A percentile compares a stretch with the other conserved stretches of the same genome.
Evolutionary conservation across 2,888 invertebrate genomes (phyloP).

Genomic region (Microdon myrmicae): DNA sequence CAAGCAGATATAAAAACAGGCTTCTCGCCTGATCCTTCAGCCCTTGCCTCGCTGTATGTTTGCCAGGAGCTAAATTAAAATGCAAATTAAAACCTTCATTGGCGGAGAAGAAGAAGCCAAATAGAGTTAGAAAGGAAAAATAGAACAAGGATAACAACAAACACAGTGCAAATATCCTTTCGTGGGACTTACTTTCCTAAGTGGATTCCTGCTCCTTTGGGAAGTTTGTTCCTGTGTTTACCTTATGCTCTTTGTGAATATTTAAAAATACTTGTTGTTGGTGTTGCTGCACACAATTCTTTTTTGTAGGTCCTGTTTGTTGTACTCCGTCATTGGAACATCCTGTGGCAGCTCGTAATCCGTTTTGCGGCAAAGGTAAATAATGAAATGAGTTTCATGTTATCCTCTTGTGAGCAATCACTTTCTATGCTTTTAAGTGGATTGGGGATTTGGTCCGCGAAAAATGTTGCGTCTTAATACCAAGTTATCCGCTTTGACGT

Average conservation of each 20-base stretch:
- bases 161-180: constrained; percentile 26
- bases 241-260: constrained; percentile 52
- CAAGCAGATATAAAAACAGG: too few species aligned
- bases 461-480: constrained; percentile 41
- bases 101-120: constrained; percentile 29
- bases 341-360: constrained; percentile 52
- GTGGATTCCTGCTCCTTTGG: constrained; percentile 34
- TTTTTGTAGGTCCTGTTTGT: constrained; percentile 7
- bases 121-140: constrained; percentile 26
- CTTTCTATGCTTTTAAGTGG: constrained; percentile 50
- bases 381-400: constrained; percentile 52
- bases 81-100: constrained; percentile 46
- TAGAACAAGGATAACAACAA: constrained; percentile 38
- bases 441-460: constrained; percentile 46
- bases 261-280: constrained; percentile 29
- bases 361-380: constrained; percentile 51
- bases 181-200: constrained; percentile 17
- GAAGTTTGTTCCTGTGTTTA: constrained; percentile 49
- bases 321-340: too few species aligned
- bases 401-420: constrained; percentile 53
- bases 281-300: too few species aligned
- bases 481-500: constrained; percentile 44
- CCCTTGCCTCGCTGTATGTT: constrained; percentile 18
- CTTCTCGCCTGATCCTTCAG: constrained; percentile 4
- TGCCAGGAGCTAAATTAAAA: constrained; percentile 47